Evolutionary conservation across 2,113 vertebrate species (phyloP).

Genomic region (Macquaria australasica): DNA sequence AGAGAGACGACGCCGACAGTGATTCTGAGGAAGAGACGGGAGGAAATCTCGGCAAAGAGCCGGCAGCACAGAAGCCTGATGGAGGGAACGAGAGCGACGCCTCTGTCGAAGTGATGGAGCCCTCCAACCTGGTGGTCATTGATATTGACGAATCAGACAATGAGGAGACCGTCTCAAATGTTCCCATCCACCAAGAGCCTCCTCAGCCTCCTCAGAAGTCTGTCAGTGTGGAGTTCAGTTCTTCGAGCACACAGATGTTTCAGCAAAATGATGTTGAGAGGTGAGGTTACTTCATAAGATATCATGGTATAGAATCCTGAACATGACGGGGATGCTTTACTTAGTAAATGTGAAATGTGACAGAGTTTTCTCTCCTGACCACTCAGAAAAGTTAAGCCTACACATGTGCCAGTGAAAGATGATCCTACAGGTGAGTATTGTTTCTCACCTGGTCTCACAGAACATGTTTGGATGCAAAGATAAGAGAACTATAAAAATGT

Average conservation of each 20-base stretch:
- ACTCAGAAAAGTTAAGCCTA: slow-evolving; percentile 74
- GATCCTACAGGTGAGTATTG: slow-evolving; percentile 83
- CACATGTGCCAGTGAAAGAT: slow-evolving; percentile 74
- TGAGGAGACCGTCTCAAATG: neutral
- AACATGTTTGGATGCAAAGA: neutral
- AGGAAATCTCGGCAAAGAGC: neutral
- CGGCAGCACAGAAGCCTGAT: neutral
- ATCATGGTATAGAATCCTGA: neutral
- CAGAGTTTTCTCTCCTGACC: slow-evolving; percentile 19
- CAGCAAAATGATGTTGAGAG: slow-evolving; percentile 36
- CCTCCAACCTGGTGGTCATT: slow-evolving; percentile 83
- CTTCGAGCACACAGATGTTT: slow-evolving; percentile 87
- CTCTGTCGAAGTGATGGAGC: slow-evolving; percentile 88
- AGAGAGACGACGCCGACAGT: neutral
- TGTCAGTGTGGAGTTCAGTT: slow-evolving; percentile 87
- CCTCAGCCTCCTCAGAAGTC: slow-evolving; percentile 70
- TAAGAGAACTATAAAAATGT: rapidly evolving
- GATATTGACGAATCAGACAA: slow-evolving; percentile 59
- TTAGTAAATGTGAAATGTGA: slow-evolving; percentile 1
- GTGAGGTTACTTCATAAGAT: slow-evolving; percentile 36
- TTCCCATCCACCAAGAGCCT: neutral
- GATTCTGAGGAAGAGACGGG: neutral
- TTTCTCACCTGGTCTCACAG: neutral
- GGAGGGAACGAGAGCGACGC: slow-evolving; percentile 73
- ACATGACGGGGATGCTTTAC: neutral